A percentile compares a stretch with the other conserved stretches of the same genome.
Evolutionary conservation across 2,797 vertebrate species (phyloP).

Genomic region (Nannoperca obscura): DNA sequence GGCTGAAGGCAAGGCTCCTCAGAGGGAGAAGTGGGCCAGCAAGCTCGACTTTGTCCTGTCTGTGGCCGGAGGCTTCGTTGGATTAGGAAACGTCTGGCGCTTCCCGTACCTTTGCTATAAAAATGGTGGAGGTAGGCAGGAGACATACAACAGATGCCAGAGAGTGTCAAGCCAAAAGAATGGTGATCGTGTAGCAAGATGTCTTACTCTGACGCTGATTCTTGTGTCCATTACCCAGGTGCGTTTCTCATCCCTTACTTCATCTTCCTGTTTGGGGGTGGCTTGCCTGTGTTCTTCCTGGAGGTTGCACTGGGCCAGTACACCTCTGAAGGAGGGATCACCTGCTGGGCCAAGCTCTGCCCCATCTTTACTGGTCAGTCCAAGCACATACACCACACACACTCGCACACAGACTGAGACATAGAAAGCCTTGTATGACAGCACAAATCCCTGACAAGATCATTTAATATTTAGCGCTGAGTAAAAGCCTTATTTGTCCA

Average conservation of each 20-base stretch:
- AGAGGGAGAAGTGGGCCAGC: conserved; percentile 99
- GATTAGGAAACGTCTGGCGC: conserved; percentile 98
- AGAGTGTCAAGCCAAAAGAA: not conserved
- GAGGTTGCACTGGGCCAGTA: conserved; percentile 98
- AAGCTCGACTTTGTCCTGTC: conserved; percentile 99
- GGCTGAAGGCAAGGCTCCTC: conserved; percentile 94
- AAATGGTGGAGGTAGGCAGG: conserved; percentile 94
- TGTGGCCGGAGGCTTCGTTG: conserved; percentile 97
- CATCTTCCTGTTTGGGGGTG: conserved; percentile 98
- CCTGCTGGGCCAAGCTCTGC: conserved; percentile 98
- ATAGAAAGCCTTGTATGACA: not conserved
- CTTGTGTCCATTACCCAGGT: conserved; percentile 82
- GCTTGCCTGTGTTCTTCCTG: conserved; percentile 98
- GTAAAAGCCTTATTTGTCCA: conserved; percentile 46
- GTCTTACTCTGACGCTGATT: conserved; percentile 1
- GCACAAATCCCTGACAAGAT: conserved; percentile 14
- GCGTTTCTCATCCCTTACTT: conserved; percentile 99
- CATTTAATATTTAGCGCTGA: conserved; percentile 40
- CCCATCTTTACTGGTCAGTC: conserved; percentile 97
- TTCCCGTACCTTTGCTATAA: conserved; percentile 99
- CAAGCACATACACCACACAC: conserved; percentile 1
- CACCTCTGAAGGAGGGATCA: conserved; percentile 99
- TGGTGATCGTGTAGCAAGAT: not conserved
- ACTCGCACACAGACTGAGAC: conserved; percentile 1
- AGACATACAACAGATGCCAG: not conserved